phyloP scores from a whole-genome alignment of 2,888 invertebrate species.

The Leucania comma region DNA sequence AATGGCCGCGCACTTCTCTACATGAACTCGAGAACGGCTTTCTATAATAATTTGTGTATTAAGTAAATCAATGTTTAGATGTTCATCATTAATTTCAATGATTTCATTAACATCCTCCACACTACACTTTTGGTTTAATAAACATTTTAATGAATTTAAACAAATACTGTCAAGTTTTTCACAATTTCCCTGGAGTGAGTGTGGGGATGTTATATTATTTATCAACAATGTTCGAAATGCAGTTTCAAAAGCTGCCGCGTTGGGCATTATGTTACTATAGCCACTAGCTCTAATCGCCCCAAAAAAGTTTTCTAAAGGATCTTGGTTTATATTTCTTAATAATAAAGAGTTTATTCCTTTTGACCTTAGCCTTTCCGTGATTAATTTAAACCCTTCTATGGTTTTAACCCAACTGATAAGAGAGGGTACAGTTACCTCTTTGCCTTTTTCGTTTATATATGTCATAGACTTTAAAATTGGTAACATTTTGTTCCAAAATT shows the following conservation, averaged over 20 bases:
- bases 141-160: background rate
- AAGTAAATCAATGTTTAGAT: background rate
- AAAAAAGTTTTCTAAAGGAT: constrained; percentile 7
- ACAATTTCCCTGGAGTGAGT: background rate
- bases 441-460: background rate
- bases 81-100: background rate
- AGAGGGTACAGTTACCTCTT: background rate
- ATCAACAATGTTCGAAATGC: constrained; percentile 1
- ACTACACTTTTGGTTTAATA: constrained; percentile 1
- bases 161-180: background rate
- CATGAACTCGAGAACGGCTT: constrained; percentile 7
- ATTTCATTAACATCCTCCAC: background rate
- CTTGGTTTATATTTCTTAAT: background rate
- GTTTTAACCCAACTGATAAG: background rate
- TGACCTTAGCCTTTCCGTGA: background rate
- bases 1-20: no score
- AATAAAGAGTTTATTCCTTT: background rate
- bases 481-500: background rate
- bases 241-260: background rate
- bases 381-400: background rate
- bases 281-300: constrained; percentile 7
- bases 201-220: constrained; percentile 10
- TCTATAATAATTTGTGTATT: background rate
- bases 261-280: constrained; percentile 3
- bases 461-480: background rate